Evolutionary conservation across 1,140 invertebrate genomes (phyloP).

Genomic region (Magallana angulata): DNA sequence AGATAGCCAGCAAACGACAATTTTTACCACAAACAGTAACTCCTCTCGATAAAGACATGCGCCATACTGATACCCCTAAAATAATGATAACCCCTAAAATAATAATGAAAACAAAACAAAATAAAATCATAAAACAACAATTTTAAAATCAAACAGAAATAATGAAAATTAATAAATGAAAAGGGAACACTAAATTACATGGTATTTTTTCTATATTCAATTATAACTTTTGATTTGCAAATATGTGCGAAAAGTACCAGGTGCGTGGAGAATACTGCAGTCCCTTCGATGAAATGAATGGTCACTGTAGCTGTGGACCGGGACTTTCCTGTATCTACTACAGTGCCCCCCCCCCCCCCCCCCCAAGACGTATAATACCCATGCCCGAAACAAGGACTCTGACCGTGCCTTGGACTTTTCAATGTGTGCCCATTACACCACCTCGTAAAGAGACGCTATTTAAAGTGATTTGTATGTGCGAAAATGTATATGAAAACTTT

Average conservation of each 20-base stretch:
- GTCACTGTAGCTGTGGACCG: constrained; percentile 43
- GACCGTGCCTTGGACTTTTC: not conserved
- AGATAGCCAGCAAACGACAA: constrained; percentile 41
- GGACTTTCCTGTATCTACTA: not conserved
- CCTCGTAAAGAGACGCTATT: not conserved
- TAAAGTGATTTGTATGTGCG: not conserved
- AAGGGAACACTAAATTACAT: not conserved
- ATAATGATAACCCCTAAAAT: too few species aligned
- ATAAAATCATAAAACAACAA: too few species aligned
- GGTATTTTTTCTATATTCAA: not conserved
- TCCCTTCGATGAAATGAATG: constrained; percentile 41
- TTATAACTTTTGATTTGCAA: not conserved
- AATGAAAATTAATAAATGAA: not conserved
- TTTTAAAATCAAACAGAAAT: not conserved
- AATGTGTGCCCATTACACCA: not conserved
- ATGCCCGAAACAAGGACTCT: not conserved
- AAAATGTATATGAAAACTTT: not conserved
- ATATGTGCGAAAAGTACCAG: constrained; percentile 46
- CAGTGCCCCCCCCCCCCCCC: too few species aligned
- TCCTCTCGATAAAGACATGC: not conserved
- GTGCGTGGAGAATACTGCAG: constrained; percentile 30
- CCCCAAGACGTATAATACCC: too few species aligned
- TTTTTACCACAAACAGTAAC: not conserved
- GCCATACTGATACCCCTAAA: too few species aligned
- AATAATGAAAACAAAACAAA: too few species aligned